Conservation (phyloP, 2,113 vertebrate species). For the Dolichallabes microphthalmus region DNA sequence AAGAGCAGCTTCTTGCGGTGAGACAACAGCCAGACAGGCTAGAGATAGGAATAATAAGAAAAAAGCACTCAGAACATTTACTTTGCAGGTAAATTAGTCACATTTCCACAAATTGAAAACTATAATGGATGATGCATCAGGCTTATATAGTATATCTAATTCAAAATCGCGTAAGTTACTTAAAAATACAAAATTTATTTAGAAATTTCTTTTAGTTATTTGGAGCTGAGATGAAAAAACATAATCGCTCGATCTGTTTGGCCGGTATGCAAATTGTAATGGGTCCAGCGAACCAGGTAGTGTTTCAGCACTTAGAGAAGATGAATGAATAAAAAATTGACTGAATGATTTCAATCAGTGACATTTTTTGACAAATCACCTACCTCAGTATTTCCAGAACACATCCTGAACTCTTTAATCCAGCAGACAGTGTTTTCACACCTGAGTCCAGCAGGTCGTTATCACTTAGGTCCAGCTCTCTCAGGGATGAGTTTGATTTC, state of each 20-base stretch:
- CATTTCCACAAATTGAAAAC: neutral
- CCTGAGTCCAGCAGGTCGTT: constrained; percentile 31
- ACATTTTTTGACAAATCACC: neutral
- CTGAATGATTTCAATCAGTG: neutral
- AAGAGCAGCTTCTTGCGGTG: neutral
- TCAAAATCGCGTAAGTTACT: neutral
- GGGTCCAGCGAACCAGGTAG: too few species aligned
- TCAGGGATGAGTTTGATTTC: neutral
- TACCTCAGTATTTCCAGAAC: constrained; percentile 24
- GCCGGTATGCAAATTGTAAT: too few species aligned
- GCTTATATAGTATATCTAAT: neutral
- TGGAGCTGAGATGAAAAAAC: neutral
- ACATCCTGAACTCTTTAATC: neutral
- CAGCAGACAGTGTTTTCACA: neutral
- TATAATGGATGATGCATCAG: neutral
- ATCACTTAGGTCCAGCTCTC: constrained; percentile 25
- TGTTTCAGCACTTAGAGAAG: neutral
- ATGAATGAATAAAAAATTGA: neutral
- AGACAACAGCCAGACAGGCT: constrained; percentile 35
- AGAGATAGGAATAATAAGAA: neutral
- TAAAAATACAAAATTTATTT: neutral
- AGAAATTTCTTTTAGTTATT: neutral
- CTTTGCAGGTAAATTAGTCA: neutral
- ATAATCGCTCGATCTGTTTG: too few species aligned
- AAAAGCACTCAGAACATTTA: neutral